Conservation (phyloP, 2,888 invertebrate species). For the Nemapogon koenigi region DNA sequence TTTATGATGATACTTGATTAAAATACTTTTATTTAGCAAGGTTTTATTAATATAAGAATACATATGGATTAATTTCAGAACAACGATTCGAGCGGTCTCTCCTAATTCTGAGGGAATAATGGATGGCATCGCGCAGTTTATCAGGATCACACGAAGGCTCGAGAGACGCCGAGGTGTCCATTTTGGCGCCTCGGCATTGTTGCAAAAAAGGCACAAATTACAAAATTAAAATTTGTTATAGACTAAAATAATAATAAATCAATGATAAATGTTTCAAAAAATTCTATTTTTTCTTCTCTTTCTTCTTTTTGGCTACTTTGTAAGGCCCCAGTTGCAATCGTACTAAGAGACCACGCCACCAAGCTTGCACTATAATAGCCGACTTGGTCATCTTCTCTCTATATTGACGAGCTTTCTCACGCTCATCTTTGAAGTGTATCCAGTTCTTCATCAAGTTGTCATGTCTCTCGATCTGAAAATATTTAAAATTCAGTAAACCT, state of each 20-base stretch:
- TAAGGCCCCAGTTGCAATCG: constrained; percentile 43
- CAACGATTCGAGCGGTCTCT: too few relatives aligned
- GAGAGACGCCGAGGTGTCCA: too few relatives aligned
- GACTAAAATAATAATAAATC: constrained; percentile 1
- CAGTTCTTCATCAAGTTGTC: constrained; percentile 31
- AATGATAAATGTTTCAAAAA: background rate
- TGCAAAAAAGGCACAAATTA: too few relatives aligned
- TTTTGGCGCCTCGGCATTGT: too few relatives aligned
- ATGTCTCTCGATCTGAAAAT: constrained; percentile 28
- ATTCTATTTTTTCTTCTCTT: constrained; percentile 18
- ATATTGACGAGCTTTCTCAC: constrained; percentile 33
- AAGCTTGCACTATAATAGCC: constrained; percentile 41
- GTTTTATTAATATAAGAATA: too few relatives aligned
- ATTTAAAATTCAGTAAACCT: background rate
- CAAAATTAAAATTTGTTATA: constrained; percentile 4
- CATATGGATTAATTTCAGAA: too few relatives aligned
- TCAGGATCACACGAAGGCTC: too few relatives aligned
- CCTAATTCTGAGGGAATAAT: too few relatives aligned
- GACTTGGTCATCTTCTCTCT: constrained; percentile 35
- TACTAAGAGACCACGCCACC: constrained; percentile 53
- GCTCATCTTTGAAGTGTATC: constrained; percentile 36
- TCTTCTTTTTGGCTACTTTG: constrained; percentile 26
- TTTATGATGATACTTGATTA: too few relatives aligned
- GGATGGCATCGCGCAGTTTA: too few relatives aligned
- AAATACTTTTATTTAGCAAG: too few relatives aligned